Evolutionary conservation across 2,888 invertebrate genomes (phyloP), one percentile per base, ranked within the genome.

Genomic region (Sclerodermus sp.): DNA sequence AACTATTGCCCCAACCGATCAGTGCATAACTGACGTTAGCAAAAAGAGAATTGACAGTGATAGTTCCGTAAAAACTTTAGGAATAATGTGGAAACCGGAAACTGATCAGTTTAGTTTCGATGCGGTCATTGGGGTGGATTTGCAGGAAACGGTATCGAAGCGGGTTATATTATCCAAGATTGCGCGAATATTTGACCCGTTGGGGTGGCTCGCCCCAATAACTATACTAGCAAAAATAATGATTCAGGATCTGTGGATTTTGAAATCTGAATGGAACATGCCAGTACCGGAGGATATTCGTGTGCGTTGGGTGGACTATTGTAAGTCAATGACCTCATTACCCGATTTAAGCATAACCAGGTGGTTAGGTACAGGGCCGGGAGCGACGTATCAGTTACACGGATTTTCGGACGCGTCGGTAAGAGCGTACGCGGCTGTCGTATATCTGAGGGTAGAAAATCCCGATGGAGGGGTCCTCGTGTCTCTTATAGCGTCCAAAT

Each of bases 121-220:
- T 5, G 23, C 3, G 4, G 8, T 23, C 4, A 5, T 23, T 8
- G 23, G 23, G 8, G 3, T 23, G 3, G 8, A 23, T 18, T 31
- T 15, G 29, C 9, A 34, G 9, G 12, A 30, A 8, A 12, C 42
- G 13, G 12, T 29, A 13, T 47, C 51, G 0, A 56, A 53, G 13
- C 39, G 53, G 1, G 15, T 40, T 2, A 17, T 52, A 14, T 34
- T 52, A 9, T 55, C 56, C 12, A 41, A 30, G 12, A 49, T 51
- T 15, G 51, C 55, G 3, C 31, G 49, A 31, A 16, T 56, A 5
- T 59, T 56, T 40, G 51, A 59, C 42, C 51, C 56, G 9, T 36
- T 56, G 10, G 58, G 51, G 15, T 49, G 50, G 34, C 16, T 50
- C 16, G 4, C 50, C 9, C 50, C 53, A 3, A 42, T 54, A 9